Evolutionary conservation across 2,888 invertebrate species (phyloP).

Genomic region (Prosapia bicincta): DNA sequence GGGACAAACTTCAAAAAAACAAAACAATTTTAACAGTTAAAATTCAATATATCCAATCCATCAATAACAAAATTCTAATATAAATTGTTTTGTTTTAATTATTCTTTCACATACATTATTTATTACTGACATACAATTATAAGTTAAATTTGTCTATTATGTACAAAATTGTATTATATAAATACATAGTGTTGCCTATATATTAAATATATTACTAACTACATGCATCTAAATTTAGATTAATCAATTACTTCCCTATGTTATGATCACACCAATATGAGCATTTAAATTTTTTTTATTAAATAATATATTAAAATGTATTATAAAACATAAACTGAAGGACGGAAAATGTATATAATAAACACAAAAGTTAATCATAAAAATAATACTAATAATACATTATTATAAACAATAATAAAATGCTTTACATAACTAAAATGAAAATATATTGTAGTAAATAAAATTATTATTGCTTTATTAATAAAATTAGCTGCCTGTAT

Average conservation of each 20-base stretch:
- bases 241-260: conserved; percentile 12
- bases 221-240: neutral
- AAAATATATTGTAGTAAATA: neutral
- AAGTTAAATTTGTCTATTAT: conserved; percentile 21
- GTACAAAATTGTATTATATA: conserved; percentile 16
- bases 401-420: neutral
- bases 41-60: neutral
- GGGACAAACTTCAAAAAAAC: neutral
- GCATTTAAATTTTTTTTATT: conserved; percentile 12
- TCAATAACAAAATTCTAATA: neutral
- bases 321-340: conserved; percentile 8
- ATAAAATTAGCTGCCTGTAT: neutral
- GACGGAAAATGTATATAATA: too few relatives aligned
- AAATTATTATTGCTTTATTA: neutral
- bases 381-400: neutral
- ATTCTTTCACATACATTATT: neutral
- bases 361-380: neutral
- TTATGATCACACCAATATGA: conserved; percentile 20
- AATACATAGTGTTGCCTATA: too few relatives aligned
- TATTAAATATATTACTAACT: conserved; percentile 4
- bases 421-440: neutral
- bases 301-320: conserved; percentile 6
- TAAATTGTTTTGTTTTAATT: neutral
- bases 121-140: neutral
- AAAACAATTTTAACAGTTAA: neutral